A percentile compares a stretch with the other conserved stretches of the same genome.
These are phyloP conservation scores for Misgurnus mizolepis DNA, from an alignment of 2,113 vertebrate species.

Conservation along the genomic window DNA sequence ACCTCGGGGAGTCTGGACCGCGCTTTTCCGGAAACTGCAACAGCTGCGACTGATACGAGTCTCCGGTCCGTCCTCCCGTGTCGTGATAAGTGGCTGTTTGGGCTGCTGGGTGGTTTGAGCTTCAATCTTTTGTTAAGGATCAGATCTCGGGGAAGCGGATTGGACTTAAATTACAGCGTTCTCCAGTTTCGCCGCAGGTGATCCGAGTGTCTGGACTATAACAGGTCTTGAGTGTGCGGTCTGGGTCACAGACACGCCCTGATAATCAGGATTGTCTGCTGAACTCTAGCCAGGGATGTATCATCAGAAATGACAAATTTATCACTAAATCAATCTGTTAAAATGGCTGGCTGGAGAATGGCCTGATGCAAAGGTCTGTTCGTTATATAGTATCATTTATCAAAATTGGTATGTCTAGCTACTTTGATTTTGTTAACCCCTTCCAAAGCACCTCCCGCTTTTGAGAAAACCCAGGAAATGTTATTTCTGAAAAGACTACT, in stretches of 20 bases:
- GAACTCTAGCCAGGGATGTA: background rate
- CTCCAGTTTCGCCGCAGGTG: constrained; percentile 8
- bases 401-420: too few relatives aligned
- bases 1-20: constrained; percentile 25
- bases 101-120: background rate
- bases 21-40: constrained; percentile 15
- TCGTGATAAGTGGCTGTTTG: constrained; percentile 22
- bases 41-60: constrained; percentile 33
- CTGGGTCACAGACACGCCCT: constrained; percentile 7
- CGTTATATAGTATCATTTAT: too few relatives aligned
- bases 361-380: too few relatives aligned
- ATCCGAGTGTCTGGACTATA: background rate
- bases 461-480: too few relatives aligned
- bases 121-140: constrained; percentile 16
- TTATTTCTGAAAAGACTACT: too few relatives aligned
- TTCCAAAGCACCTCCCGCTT: too few relatives aligned
- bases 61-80: background rate
- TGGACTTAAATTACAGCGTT: background rate
- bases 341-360: too few relatives aligned
- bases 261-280: background rate
- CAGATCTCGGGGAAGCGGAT: constrained; percentile 20
- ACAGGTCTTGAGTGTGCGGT: background rate
- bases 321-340: too few relatives aligned
- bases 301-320: background rate
- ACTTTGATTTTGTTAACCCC: too few relatives aligned